Conservation (phyloP, 2,113 vertebrate species). For the Pholis gunnellus region DNA sequence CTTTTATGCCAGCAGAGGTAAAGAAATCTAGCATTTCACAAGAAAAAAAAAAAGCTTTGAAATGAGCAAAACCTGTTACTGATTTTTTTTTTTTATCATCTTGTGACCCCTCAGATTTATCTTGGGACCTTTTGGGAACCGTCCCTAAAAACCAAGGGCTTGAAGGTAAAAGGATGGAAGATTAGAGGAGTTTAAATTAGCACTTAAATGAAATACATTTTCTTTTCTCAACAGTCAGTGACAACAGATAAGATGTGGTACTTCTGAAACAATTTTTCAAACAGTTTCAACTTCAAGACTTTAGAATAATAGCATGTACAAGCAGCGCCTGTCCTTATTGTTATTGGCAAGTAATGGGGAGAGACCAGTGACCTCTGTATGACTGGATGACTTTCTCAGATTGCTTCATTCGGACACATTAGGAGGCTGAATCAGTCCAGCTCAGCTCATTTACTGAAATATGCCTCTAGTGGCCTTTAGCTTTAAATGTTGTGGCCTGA, state of each 20-base stretch:
- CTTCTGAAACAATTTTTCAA: neutral
- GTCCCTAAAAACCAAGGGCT: neutral
- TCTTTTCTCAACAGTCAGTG: neutral
- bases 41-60: neutral
- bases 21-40: neutral
- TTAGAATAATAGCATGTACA: neutral
- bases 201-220: neutral
- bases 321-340: neutral
- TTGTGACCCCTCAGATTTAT: neutral
- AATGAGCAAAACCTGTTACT: neutral
- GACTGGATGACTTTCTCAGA: constrained; percentile 54
- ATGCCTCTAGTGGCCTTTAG: constrained; percentile 35
- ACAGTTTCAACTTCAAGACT: neutral
- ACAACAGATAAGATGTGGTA: neutral
- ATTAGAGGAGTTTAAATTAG: neutral
- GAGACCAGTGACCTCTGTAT: constrained; percentile 26
- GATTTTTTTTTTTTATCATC: neutral
- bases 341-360: neutral
- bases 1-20: no score
- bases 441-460: constrained; percentile 18
- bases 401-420: constrained; percentile 41
- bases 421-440: constrained; percentile 23
- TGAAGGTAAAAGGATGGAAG: neutral
- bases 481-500: constrained; percentile 41
- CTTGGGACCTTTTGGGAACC: neutral